Conservation (phyloP, 2,888 invertebrate genomes). For the Chrysotoxum bicinctum region DNA sequence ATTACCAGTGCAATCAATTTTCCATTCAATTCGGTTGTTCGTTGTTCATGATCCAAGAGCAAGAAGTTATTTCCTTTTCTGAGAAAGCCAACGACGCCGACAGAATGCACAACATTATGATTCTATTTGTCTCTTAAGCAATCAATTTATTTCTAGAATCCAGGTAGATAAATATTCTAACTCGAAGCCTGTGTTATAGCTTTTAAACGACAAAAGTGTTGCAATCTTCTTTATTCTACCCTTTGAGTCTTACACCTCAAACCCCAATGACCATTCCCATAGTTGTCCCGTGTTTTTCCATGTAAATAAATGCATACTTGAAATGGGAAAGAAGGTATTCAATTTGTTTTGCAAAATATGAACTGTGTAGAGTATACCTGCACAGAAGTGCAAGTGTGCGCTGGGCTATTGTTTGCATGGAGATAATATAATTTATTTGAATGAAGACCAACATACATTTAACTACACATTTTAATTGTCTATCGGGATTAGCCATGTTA, state of each 20-base stretch:
- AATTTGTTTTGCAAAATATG: background rate
- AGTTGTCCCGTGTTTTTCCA: background rate
- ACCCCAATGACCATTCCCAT: background rate
- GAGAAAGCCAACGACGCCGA: background rate
- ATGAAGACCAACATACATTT: background rate
- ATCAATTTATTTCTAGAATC: background rate
- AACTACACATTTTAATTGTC: background rate
- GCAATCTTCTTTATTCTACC: background rate
- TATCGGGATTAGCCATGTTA: background rate
- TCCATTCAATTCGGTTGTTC: background rate
- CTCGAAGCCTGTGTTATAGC: background rate
- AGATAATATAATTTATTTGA: background rate
- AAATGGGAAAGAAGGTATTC: background rate
- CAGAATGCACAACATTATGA: background rate
- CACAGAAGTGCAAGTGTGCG: background rate
- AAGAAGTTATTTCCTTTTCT: background rate
- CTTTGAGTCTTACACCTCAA: background rate
- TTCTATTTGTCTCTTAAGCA: background rate
- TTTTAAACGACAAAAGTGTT: background rate
- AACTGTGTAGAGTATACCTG: no score
- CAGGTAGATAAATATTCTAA: background rate
- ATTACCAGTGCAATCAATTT: conserved; percentile 12
- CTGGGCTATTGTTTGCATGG: background rate
- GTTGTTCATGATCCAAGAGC: background rate
- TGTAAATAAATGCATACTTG: background rate